Conservation (phyloP, 2,888 invertebrate genomes). For the Nemotelus pantherinus region DNA sequence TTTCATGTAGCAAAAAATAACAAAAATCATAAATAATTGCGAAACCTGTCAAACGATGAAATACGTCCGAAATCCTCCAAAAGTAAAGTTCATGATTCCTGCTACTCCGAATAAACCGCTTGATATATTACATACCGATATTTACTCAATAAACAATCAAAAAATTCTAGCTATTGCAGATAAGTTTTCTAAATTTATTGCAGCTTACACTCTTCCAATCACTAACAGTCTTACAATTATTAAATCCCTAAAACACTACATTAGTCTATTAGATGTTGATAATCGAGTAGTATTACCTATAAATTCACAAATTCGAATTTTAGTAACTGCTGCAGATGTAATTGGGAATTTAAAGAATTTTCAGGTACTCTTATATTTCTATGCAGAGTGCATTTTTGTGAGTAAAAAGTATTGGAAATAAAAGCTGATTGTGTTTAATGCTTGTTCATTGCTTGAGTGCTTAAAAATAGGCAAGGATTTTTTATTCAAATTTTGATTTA, state of each 20-base stretch:
- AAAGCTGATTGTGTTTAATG: too few relatives aligned
- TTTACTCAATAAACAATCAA: conserved; percentile 26
- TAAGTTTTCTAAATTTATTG: conserved; percentile 37
- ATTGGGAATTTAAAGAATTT: too few relatives aligned
- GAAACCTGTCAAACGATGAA: conserved; percentile 31
- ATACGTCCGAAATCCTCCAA: conserved; percentile 46
- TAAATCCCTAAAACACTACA: conserved; percentile 5
- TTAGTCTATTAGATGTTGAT: conserved; percentile 71
- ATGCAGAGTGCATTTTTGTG: too few relatives aligned
- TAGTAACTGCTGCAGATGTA: conserved; percentile 72
- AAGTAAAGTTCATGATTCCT: conserved; percentile 28
- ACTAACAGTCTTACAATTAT: conserved; percentile 9
- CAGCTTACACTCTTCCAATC: conserved; percentile 13
- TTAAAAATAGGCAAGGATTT: too few relatives aligned
- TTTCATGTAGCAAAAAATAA: conserved; percentile 38
- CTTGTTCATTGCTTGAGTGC: too few relatives aligned
- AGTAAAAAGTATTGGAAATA: too few relatives aligned
- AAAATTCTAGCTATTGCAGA: conserved; percentile 24
- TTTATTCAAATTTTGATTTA: too few relatives aligned
- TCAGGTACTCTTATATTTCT: too few relatives aligned
- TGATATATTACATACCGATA: conserved; percentile 1
- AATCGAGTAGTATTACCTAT: conserved; percentile 70
- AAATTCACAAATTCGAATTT: conserved; percentile 72
- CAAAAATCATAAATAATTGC: conserved; percentile 44
- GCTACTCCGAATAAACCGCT: conserved; percentile 40